Evolutionary conservation across 2,888 invertebrate species (phyloP).

Genomic region (Cheilosia pagana): DNA sequence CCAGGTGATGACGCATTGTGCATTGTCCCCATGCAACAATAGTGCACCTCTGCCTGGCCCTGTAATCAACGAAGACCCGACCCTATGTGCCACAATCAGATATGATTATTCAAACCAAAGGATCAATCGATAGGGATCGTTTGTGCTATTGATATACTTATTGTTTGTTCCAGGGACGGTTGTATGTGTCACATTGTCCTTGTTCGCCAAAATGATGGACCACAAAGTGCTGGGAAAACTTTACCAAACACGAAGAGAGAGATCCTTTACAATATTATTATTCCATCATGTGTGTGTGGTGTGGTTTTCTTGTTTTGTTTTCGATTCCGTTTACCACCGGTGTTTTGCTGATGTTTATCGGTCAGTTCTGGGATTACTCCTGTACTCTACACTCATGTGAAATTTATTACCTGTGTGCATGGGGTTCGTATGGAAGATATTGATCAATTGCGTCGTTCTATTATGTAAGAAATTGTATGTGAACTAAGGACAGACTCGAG

Average conservation of each 20-base stretch:
- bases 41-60: slow-evolving; percentile 39
- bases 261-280: slow-evolving; percentile 23
- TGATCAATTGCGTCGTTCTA: slow-evolving; percentile 49
- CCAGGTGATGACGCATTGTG: slow-evolving; percentile 66
- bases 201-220: slow-evolving; percentile 20
- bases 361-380: slow-evolving; percentile 41
- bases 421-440: slow-evolving; percentile 54
- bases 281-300: slow-evolving; percentile 4
- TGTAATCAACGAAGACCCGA: slow-evolving; percentile 15
- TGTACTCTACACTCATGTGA: background rate
- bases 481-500: background rate
- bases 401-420: slow-evolving; percentile 59
- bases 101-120: slow-evolving; percentile 54
- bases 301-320: slow-evolving; percentile 3
- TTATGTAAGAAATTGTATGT: slow-evolving; percentile 45
- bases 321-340: background rate
- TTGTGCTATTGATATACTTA: slow-evolving; percentile 63
- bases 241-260: background rate
- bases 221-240: slow-evolving; percentile 33
- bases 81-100: slow-evolving; percentile 57
- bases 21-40: slow-evolving; percentile 40
- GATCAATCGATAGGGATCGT: slow-evolving; percentile 53
- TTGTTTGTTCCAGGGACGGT: slow-evolving; percentile 27
- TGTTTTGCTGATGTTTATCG: slow-evolving; percentile 55
- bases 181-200: slow-evolving; percentile 54